Evolutionary conservation across 2,888 invertebrate genomes (phyloP).

Genomic region (Agapostemon virescens): DNA sequence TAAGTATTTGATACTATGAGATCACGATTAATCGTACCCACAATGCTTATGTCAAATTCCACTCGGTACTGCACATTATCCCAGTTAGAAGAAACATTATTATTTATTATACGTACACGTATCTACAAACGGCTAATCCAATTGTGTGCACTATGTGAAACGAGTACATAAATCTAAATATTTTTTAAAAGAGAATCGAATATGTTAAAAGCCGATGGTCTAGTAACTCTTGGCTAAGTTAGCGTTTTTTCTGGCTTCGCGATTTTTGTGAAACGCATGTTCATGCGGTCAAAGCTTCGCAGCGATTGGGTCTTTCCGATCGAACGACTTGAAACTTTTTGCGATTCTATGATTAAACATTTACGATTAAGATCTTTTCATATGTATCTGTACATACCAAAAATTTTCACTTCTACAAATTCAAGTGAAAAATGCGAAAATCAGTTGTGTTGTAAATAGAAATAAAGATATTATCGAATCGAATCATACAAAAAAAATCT

Average conservation of each 20-base stretch:
- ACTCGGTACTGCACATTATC: conserved; percentile 1
- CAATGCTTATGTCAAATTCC: conserved; percentile 38
- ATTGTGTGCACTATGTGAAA: conserved; percentile 8
- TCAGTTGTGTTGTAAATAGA: neutral
- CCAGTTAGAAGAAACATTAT: neutral
- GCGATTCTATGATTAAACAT: neutral
- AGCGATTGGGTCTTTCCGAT: conserved; percentile 43
- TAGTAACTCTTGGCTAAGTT: conserved; percentile 30
- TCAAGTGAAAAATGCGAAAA: neutral
- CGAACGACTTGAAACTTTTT: conserved; percentile 17
- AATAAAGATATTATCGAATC: neutral
- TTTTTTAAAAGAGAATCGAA: conserved; percentile 14
- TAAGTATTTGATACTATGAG: conserved; percentile 28
- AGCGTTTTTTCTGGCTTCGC: conserved; percentile 18
- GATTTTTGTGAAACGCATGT: conserved; percentile 30
- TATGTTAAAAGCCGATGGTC: conserved; percentile 13
- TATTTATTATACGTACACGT: conserved; percentile 12
- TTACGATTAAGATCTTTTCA: neutral
- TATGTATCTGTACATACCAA: neutral
- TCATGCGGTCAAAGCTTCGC: conserved; percentile 19
- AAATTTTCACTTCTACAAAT: neutral
- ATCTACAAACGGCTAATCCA: conserved; percentile 23
- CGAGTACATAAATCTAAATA: conserved; percentile 18
- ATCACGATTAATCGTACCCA: conserved; percentile 44
- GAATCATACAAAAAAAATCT: neutral